A percentile compares a stretch with the other conserved stretches of the same genome.
phyloP scores from a whole-genome alignment of 2,113 vertebrate species.

The Romanogobio albipinnatus region DNA sequence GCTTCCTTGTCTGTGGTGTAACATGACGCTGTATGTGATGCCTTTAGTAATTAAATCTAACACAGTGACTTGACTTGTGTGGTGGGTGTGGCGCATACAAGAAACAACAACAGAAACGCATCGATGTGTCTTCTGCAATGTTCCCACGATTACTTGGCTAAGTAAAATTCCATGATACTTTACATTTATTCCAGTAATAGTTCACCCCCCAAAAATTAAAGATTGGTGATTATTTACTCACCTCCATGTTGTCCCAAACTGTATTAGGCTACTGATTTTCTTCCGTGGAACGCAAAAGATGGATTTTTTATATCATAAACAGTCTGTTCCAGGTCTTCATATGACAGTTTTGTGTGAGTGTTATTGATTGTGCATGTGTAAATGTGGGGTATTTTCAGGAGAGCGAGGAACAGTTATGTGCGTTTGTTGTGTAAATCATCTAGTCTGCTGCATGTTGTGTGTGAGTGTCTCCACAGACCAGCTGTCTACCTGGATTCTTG shows the following conservation, averaged over 20 bases:
- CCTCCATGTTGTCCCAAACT: background rate
- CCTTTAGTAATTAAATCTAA: slow-evolving; percentile 5
- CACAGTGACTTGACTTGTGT: background rate
- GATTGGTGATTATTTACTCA: background rate
- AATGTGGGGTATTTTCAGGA: background rate
- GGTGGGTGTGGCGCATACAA: background rate
- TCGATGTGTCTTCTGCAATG: background rate
- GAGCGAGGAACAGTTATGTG: background rate
- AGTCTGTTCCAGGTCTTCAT: background rate
- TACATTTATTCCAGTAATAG: background rate
- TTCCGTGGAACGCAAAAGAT: background rate
- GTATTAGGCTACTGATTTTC: too few relatives aligned
- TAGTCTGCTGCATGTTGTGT: background rate
- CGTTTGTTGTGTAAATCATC: background rate
- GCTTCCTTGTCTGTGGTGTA: slow-evolving; percentile 45
- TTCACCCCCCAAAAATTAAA: background rate
- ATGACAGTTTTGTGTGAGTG: background rate
- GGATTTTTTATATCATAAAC: background rate
- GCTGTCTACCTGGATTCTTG: background rate
- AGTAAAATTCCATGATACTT: background rate
- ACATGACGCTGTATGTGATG: slow-evolving; percentile 54
- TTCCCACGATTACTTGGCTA: slow-evolving; percentile 2
- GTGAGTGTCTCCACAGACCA: background rate
- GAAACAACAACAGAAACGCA: background rate
- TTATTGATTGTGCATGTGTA: slow-evolving; percentile 17